A percentile compares a stretch with the other conserved stretches of the same genome.
phyloP scores from a whole-genome alignment of 1,140 invertebrate genomes.

The Drosophila pruinosa region DNA sequence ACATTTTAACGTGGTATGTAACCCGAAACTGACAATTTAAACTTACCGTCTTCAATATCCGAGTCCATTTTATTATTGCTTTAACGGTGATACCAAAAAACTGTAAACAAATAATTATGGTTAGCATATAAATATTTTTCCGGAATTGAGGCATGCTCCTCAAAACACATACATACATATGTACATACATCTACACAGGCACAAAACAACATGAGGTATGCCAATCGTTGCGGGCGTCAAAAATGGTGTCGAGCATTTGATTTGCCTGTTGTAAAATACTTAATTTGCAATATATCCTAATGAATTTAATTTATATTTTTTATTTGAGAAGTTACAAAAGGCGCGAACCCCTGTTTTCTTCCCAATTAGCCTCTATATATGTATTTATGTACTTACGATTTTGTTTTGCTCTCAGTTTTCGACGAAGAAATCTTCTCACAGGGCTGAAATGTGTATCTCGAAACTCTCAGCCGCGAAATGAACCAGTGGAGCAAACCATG shows the following conservation, averaged over 20 bases:
- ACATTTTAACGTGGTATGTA: not conserved
- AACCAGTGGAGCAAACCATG: not conserved
- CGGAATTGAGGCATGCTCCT: conserved; percentile 10
- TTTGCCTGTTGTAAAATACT: conserved; percentile 1
- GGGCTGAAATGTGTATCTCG: conserved; percentile 14
- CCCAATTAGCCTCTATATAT: conserved; percentile 31
- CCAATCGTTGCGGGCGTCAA: conserved; percentile 13
- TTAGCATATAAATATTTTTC: conserved; percentile 22
- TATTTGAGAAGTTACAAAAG: conserved; percentile 12
- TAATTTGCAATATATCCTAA: not conserved
- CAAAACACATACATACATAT: conserved; percentile 13
- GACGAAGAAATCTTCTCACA: conserved; percentile 16
- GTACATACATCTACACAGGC: not conserved
- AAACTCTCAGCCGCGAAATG: not conserved
- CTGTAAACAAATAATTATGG: conserved; percentile 12
- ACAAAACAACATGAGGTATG: conserved; percentile 1
- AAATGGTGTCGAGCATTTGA: not conserved
- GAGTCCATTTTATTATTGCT: conserved; percentile 23
- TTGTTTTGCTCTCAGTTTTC: conserved; percentile 46
- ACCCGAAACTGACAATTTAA: not conserved
- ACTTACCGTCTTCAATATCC: conserved; percentile 36
- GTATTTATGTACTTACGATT: conserved; percentile 38
- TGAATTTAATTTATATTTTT: conserved; percentile 3
- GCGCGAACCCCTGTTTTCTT: conserved; percentile 33
- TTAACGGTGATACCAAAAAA: not conserved